Conservation (phyloP, 2,888 invertebrate species). For the Azorinus chamasolen region DNA sequence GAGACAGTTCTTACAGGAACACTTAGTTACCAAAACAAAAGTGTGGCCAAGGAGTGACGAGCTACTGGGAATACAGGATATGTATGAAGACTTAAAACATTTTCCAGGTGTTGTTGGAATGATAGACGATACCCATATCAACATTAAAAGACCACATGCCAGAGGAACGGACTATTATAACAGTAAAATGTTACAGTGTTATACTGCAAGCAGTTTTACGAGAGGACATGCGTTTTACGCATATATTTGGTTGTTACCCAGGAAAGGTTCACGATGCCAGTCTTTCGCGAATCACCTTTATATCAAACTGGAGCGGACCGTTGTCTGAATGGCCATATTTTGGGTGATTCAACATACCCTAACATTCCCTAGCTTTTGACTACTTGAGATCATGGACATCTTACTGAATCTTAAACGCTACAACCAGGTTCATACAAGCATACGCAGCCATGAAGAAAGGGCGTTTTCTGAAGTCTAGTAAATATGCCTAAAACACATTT, state of each 20-base stretch:
- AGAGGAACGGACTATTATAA: slow-evolving; percentile 34
- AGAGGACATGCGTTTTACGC: slow-evolving; percentile 23
- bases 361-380: slow-evolving; percentile 20
- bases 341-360: slow-evolving; percentile 41
- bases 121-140: slow-evolving; percentile 39
- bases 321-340: slow-evolving; percentile 20
- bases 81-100: slow-evolving; percentile 11
- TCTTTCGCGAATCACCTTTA: slow-evolving; percentile 26
- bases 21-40: slow-evolving; percentile 14
- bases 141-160: slow-evolving; percentile 12
- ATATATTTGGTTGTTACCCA: slow-evolving; percentile 30
- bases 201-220: slow-evolving; percentile 27
- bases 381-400: slow-evolving; percentile 35
- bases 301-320: slow-evolving; percentile 8
- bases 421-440: slow-evolving; percentile 17
- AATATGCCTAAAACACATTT: too few species aligned
- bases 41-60: slow-evolving; percentile 31
- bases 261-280: slow-evolving; percentile 38
- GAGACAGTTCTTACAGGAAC: slow-evolving; percentile 18
- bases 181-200: slow-evolving; percentile 26
- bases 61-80: slow-evolving; percentile 6
- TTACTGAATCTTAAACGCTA: slow-evolving; percentile 12
- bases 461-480: slow-evolving; percentile 23
- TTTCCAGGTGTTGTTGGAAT: slow-evolving; percentile 34
- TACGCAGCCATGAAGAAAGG: slow-evolving; percentile 15